These are phyloP conservation scores for Halocynthia roretzi DNA, from an alignment of 23 tunicate genomes.

Conservation along the genomic window DNA sequence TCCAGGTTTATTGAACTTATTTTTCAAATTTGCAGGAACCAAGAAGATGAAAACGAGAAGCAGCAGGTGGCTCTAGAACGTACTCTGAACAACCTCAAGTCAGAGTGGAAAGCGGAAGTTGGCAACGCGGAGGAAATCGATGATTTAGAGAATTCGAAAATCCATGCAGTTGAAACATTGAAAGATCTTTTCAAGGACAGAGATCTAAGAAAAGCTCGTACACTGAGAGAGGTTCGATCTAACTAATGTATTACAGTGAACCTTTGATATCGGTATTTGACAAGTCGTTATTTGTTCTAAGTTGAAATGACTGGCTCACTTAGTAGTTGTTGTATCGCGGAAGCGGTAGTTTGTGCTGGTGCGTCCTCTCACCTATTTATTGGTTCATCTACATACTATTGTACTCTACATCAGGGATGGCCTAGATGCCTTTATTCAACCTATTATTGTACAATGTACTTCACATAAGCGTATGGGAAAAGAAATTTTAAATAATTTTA, in stretches of 20 bases:
- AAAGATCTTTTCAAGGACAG: slow-evolving; percentile 46
- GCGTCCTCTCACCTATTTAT: too few relatives aligned
- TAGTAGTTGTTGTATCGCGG: too few relatives aligned
- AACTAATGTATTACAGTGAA: not conserved
- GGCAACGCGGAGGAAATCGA: slow-evolving; percentile 44
- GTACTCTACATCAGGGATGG: too few relatives aligned
- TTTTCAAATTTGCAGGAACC: slow-evolving; percentile 25
- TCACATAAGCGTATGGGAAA: too few relatives aligned
- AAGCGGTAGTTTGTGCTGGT: too few relatives aligned
- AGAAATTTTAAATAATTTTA: too few relatives aligned
- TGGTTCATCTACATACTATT: too few relatives aligned
- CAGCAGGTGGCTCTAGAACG: slow-evolving; percentile 35
- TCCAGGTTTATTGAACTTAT: not conserved
- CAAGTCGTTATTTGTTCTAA: not conserved
- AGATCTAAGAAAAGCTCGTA: slow-evolving; percentile 36
- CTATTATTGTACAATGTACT: too few relatives aligned
- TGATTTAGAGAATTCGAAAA: slow-evolving; percentile 36
- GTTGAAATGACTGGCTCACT: not conserved
- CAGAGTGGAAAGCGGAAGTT: slow-evolving; percentile 29
- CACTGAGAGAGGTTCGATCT: slow-evolving; percentile 46
- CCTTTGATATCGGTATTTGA: not conserved
- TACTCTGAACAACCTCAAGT: slow-evolving; percentile 10
- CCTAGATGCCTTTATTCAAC: too few relatives aligned
- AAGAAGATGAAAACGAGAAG: slow-evolving; percentile 53
- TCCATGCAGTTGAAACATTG: slow-evolving; percentile 48